A percentile compares a stretch with the other conserved stretches of the same genome.
Conservation (phyloP, 2,888 invertebrate genomes). For the Camponotus fellah region DNA sequence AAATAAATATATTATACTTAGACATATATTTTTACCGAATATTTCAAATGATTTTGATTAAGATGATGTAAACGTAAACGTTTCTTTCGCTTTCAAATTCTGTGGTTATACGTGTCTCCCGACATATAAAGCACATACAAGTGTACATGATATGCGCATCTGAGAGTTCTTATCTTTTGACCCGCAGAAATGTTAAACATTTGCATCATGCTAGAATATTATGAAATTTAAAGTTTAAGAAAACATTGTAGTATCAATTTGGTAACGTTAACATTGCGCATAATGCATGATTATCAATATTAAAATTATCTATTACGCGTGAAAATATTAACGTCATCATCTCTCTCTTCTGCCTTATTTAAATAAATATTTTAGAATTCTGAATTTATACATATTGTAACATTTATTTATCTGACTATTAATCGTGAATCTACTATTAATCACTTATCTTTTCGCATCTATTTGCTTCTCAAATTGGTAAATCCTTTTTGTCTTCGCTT, state of each 20-base stretch:
- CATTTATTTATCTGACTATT: neutral
- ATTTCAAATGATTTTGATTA: constrained; percentile 12
- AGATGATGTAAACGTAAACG: neutral
- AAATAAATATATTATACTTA: neutral
- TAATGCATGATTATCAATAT: neutral
- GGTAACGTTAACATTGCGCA: neutral
- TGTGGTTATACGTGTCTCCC: neutral
- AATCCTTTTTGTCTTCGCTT: constrained; percentile 60
- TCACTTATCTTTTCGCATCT: constrained; percentile 53
- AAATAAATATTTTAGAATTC: neutral
- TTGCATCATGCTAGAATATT: neutral
- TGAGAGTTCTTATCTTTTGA: constrained; percentile 36
- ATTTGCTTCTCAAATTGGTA: constrained; percentile 43
- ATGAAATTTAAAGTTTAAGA: neutral
- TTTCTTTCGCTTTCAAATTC: constrained; percentile 24
- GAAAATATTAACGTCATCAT: constrained; percentile 6
- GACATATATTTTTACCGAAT: neutral
- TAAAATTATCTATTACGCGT: neutral
- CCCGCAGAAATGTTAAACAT: neutral
- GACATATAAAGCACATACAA: neutral
- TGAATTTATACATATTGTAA: neutral
- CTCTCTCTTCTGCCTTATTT: neutral
- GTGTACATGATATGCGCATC: neutral
- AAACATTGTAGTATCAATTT: constrained; percentile 8
- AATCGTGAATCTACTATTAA: neutral